phyloP scores from a whole-genome alignment of 2,797 vertebrate species.

The Gouania willdenowi region DNA sequence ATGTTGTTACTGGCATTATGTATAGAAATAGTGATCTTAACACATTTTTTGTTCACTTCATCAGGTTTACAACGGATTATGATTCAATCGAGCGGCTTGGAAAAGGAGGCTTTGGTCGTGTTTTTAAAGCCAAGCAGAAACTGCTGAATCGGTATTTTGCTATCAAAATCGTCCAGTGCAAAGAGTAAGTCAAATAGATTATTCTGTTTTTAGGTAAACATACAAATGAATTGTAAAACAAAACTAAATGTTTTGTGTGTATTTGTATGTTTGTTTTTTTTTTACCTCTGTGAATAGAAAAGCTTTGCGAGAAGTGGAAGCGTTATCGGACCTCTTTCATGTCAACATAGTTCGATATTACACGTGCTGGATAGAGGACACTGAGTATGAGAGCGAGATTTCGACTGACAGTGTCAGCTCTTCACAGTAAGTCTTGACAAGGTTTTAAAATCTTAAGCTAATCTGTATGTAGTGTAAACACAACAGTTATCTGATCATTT shows the following conservation, averaged over 20 bases:
- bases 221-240: neutral
- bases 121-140: constrained; percentile 64
- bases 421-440: constrained; percentile 51
- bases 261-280: too few species aligned
- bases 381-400: constrained; percentile 25
- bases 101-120: constrained; percentile 66
- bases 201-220: neutral
- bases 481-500: neutral
- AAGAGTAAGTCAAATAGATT: constrained; percentile 50
- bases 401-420: constrained; percentile 32
- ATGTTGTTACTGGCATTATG: too few species aligned
- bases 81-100: constrained; percentile 46
- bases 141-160: constrained; percentile 47
- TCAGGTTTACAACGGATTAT: constrained; percentile 64
- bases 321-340: constrained; percentile 59
- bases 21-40: too few species aligned
- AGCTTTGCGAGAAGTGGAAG: constrained; percentile 54
- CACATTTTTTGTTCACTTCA: neutral
- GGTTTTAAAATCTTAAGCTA: neutral
- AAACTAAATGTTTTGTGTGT: too few species aligned
- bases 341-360: constrained; percentile 73
- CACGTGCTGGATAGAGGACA: constrained; percentile 60
- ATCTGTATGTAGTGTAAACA: neutral
- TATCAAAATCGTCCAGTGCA: constrained; percentile 65
- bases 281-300: constrained; percentile 42